Conservation (phyloP, 1,140 invertebrate species). For the Drosophila nikananu region DNA sequence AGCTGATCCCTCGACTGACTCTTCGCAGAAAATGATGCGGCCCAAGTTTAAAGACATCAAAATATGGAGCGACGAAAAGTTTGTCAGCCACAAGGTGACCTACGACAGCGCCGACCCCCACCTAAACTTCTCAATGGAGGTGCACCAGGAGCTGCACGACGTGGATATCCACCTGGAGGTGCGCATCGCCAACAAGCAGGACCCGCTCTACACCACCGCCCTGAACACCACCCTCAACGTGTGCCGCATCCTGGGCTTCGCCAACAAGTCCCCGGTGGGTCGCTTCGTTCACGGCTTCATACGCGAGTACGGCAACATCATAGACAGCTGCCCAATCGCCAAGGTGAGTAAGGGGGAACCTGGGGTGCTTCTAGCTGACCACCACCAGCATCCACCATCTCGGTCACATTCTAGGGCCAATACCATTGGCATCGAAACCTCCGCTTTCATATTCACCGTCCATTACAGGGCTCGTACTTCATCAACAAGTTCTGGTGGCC, state of each 20-base stretch:
- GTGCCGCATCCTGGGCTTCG: slow-evolving; percentile 67
- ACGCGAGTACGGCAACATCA: slow-evolving; percentile 71
- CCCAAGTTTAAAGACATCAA: slow-evolving; percentile 76
- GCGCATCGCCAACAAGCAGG: slow-evolving; percentile 64
- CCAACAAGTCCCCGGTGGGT: slow-evolving; percentile 72
- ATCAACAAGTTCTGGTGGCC: slow-evolving; percentile 83
- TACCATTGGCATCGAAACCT: slow-evolving; percentile 45
- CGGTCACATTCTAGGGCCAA: slow-evolving; percentile 57
- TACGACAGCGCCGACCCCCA: slow-evolving; percentile 74
- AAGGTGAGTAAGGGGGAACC: slow-evolving; percentile 54
- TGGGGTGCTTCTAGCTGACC: slow-evolving; percentile 11
- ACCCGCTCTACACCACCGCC: slow-evolving; percentile 59
- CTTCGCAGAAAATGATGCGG: slow-evolving; percentile 75
- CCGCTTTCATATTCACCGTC: slow-evolving; percentile 46
- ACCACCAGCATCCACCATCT: slow-evolving; percentile 2
- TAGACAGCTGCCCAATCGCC: slow-evolving; percentile 70
- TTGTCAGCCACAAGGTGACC: slow-evolving; percentile 65
- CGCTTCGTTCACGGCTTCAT: slow-evolving; percentile 65
- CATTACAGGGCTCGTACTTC: slow-evolving; percentile 80
- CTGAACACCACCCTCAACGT: slow-evolving; percentile 73
- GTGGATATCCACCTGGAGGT: slow-evolving; percentile 68
- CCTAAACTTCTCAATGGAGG: slow-evolving; percentile 74
- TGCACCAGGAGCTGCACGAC: slow-evolving; percentile 68
- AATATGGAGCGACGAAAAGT: slow-evolving; percentile 76
- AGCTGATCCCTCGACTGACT: neutral